These are phyloP conservation scores for Emys orbicularis DNA, from an alignment of 2,797 vertebrate species.

Conservation along the genomic window DNA sequence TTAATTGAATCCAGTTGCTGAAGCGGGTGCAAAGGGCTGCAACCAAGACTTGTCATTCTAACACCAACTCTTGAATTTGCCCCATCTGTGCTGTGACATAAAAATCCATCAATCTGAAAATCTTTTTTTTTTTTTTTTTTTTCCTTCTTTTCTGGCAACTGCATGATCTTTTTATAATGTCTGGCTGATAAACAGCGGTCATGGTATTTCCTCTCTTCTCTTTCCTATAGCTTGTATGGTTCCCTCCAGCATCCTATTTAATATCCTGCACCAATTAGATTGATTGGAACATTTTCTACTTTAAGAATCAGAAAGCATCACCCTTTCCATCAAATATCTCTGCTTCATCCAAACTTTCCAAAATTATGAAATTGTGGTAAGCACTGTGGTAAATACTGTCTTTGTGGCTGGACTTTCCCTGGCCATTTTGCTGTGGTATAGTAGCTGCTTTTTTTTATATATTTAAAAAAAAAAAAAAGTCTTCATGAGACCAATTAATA, in stretches of 20 bases:
- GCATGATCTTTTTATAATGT: background rate
- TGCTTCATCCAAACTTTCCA: background rate
- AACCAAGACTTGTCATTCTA: conserved; percentile 50
- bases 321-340: conserved; percentile 13
- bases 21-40: conserved; percentile 70
- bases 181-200: background rate
- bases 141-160: background rate
- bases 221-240: background rate
- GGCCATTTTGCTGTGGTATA: background rate
- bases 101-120: background rate
- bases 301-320: background rate
- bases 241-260: background rate
- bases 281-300: background rate
- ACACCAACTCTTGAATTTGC: conserved; percentile 46
- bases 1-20: conserved; percentile 66
- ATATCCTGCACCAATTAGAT: background rate
- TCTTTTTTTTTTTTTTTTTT: background rate
- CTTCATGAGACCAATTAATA: background rate
- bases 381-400: background rate
- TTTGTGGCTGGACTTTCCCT: background rate
- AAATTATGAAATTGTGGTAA: background rate
- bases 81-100: conserved; percentile 17
- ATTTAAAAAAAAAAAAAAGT: background rate
- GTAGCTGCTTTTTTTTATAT: background rate
- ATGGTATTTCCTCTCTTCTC: background rate